These are phyloP conservation scores for Stegastes partitus DNA, from an alignment of 2,113 vertebrate species.

Conservation along the genomic window DNA sequence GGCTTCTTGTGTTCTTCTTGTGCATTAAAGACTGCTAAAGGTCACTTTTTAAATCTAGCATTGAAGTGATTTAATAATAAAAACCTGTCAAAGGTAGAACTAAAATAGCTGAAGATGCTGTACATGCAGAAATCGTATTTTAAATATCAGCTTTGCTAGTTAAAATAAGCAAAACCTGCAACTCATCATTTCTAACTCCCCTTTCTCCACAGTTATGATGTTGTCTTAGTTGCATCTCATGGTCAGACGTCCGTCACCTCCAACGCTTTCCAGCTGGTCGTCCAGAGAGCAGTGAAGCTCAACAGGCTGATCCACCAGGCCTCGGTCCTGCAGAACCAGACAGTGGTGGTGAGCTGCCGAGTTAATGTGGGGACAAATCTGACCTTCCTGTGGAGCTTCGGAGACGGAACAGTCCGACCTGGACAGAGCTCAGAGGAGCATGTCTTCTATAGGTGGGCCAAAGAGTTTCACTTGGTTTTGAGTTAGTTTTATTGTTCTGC, in stretches of 20 bases:
- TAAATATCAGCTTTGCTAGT: no score
- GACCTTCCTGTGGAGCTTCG: constrained; percentile 87
- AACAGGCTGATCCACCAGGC: constrained; percentile 79
- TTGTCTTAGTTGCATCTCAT: constrained; percentile 74
- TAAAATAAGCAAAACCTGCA: no score
- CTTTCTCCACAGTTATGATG: constrained; percentile 78
- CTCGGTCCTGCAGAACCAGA: constrained; percentile 82
- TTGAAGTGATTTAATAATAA: no score
- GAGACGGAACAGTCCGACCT: constrained; percentile 77
- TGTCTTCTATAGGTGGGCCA: constrained; percentile 79
- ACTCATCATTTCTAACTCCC: background rate
- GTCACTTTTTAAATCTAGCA: no score
- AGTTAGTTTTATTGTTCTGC: background rate
- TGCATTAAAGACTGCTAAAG: no score
- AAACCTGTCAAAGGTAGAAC: no score
- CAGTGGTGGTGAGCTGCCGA: constrained; percentile 80
- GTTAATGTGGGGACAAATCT: constrained; percentile 83
- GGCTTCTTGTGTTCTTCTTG: no score
- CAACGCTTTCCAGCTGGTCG: constrained; percentile 63
- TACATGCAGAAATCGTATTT: background rate
- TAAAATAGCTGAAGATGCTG: background rate
- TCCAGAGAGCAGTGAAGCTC: constrained; percentile 83
- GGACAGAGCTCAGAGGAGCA: constrained; percentile 79
- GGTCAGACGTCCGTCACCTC: constrained; percentile 72
- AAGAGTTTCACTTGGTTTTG: background rate